Conservation (phyloP, 2,797 vertebrate genomes). For the Intellagama lesueurii region DNA sequence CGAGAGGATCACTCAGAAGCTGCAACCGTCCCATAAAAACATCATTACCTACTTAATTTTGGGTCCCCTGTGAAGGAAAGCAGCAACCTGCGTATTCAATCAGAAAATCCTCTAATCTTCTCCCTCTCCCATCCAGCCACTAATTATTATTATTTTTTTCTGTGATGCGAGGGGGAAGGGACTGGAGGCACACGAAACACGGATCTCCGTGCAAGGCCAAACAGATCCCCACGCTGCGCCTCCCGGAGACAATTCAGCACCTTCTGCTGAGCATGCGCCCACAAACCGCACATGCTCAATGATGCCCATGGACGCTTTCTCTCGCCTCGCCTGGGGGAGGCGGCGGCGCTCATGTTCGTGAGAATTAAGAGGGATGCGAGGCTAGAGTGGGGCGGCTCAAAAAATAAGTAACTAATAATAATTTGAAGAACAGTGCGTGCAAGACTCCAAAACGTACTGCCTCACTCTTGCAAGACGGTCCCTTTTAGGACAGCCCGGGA, state of each 20-base stretch:
- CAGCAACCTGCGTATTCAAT: too few species aligned
- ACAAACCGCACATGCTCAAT: not conserved
- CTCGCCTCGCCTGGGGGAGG: not conserved
- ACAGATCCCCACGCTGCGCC: rapidly evolving
- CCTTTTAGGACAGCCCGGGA: too few species aligned
- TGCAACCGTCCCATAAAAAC: not conserved
- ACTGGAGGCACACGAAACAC: not conserved
- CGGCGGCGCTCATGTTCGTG: too few species aligned
- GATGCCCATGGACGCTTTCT: not conserved
- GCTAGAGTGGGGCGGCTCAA: too few species aligned
- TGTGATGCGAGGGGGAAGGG: too few species aligned
- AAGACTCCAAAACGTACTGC: too few species aligned
- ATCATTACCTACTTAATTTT: slow-evolving; percentile 1
- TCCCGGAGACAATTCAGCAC: not conserved
- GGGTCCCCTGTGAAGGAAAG: not conserved
- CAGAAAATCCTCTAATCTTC: too few species aligned
- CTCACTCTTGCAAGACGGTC: too few species aligned
- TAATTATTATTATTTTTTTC: not conserved
- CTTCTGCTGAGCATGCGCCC: not conserved
- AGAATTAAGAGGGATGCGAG: not conserved
- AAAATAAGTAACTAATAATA: too few species aligned
- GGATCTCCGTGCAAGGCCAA: not conserved
- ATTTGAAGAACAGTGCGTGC: too few species aligned
- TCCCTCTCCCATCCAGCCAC: too few species aligned
- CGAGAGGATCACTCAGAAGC: too few species aligned